phyloP scores from a whole-genome alignment of 1,140 invertebrate genomes.

The Octopus bimaculoides region DNA sequence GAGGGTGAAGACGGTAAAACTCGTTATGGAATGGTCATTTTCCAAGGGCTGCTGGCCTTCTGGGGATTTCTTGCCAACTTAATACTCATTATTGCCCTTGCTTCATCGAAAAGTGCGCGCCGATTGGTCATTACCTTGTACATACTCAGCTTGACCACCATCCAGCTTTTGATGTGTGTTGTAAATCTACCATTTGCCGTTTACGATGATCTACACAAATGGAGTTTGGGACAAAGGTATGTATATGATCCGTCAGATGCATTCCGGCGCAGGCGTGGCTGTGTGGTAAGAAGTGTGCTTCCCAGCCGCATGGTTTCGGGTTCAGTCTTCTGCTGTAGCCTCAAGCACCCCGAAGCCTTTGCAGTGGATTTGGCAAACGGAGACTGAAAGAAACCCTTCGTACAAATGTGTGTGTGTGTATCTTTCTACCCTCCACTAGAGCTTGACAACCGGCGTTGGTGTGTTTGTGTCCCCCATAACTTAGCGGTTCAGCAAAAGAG shows the following conservation, averaged over 20 bases:
- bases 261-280: too few relatives aligned
- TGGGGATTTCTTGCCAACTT: slow-evolving; percentile 8
- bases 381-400: too few relatives aligned
- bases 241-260: not conserved
- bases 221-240: not conserved
- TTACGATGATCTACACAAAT: not conserved
- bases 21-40: not conserved
- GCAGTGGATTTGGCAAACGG: too few relatives aligned
- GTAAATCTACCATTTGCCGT: slow-evolving; percentile 7
- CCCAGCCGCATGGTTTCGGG: too few relatives aligned
- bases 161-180: not conserved
- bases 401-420: too few relatives aligned
- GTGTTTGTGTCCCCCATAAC: too few relatives aligned
- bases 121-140: not conserved
- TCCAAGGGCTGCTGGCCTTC: slow-evolving; percentile 3
- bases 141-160: not conserved
- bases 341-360: too few relatives aligned
- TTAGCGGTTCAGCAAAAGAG: too few relatives aligned
- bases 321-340: too few relatives aligned
- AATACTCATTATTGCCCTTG: not conserved
- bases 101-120: not conserved
- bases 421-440: too few relatives aligned
- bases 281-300: too few relatives aligned
- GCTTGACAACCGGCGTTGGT: too few relatives aligned
- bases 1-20: not conserved